Evolutionary conservation across 2,888 invertebrate species (phyloP), one percentile per base, ranked within the genome.

Genomic region (Alentia gelatinosa): DNA sequence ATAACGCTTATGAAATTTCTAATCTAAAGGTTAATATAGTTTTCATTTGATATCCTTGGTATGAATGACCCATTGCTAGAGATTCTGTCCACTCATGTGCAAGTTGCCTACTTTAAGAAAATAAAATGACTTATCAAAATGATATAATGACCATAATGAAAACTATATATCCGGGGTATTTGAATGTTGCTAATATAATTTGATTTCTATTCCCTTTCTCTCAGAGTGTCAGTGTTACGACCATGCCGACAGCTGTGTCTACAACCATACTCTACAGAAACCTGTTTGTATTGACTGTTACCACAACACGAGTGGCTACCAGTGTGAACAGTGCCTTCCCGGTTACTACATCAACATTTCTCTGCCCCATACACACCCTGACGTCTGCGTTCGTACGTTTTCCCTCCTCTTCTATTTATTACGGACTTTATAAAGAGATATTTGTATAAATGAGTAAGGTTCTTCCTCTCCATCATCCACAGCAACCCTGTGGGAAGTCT

Each of bases 181-280:
- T 84, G n/a, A 23, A 7, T 84, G 37, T 40, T 84, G n/a, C 42
- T 35, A 12, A 84, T n/a, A 30, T 74, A 15, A n/a, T n/a, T 5
- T 83, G 9, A 19, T 42, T 42, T 30, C 30, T n/a, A 23, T 86
- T 7, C n/a, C 26, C 68, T 68, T n/a, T 68, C 74, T 33, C 33
- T 5, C 92, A 94, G 94, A 92, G 42, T 94, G 94, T 84, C 86
- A 93, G 56, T 94, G 94, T 79, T 90, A 94, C 79, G 92, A 93
- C 33, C 94, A 94, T 63, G 94, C 94, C 0, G 83, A 88, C 56
- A 93, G 93, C 90, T 94, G 94, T 90, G 91, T 91, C 9, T 94
- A 94, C 92, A 92, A 94, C 86, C 35, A 68, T 0, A 91, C 91
- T 3, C 89, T 91, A 9, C 93, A 92, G 0, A 84, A 89, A 7